A percentile compares a stretch with the other conserved stretches of the same genome.
Conservation (phyloP, 2,888 invertebrate species). For the Dione juno region DNA sequence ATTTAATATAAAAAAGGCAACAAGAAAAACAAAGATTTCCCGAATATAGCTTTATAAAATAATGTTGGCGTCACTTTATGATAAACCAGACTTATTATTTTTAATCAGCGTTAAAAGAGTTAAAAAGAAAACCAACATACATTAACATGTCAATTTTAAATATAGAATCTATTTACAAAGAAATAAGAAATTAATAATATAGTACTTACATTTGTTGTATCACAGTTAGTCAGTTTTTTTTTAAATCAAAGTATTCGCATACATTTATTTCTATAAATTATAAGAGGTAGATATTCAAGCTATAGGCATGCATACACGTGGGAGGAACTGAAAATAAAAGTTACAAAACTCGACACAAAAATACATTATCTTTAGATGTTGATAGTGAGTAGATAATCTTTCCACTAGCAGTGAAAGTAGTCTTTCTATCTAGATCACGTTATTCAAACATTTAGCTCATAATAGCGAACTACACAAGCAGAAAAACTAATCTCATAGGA, state of each 20-base stretch:
- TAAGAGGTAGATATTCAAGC: background rate
- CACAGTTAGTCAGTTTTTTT: background rate
- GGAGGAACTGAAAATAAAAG: constrained; percentile 2
- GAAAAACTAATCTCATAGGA: constrained; percentile 19
- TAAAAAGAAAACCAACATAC: background rate
- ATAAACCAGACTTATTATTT: background rate
- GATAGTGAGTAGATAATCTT: constrained; percentile 11
- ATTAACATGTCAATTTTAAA: no score
- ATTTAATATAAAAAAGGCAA: background rate
- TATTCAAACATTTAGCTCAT: background rate
- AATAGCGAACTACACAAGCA: background rate
- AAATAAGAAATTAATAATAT: no score
- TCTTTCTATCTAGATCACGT: background rate
- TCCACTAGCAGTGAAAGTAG: constrained; percentile 2
- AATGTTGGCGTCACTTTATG: background rate
- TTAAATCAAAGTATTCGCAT: background rate
- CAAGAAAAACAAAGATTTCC: background rate
- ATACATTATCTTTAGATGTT: background rate
- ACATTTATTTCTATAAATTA: background rate
- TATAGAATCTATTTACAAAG: no score
- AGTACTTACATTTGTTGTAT: background rate
- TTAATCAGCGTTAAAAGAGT: background rate
- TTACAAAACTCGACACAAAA: background rate
- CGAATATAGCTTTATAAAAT: background rate
- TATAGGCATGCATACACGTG: background rate